Evolutionary conservation across 1,140 invertebrate genomes (phyloP).

Genomic region (Heliothis subflexa): DNA sequence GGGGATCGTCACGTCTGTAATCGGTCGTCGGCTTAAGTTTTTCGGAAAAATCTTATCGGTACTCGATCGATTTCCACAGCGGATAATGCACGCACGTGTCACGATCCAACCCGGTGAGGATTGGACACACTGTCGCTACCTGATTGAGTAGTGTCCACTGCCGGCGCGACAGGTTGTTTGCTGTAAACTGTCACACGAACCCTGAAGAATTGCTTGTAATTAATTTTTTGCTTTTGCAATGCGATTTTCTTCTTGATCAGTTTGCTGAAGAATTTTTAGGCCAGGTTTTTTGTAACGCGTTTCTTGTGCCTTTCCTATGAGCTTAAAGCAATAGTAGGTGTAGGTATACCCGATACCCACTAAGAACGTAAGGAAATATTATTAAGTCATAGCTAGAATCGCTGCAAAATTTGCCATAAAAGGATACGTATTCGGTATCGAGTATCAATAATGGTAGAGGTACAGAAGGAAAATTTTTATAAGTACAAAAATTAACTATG

Average conservation of each 20-base stretch:
- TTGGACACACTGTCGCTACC: conserved; percentile 65
- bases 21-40: conserved; percentile 77
- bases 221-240: neutral
- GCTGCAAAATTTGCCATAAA: no score
- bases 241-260: neutral
- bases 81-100: conserved; percentile 83
- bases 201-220: neutral
- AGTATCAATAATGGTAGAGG: no score
- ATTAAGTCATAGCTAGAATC: no score
- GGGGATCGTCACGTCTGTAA: conserved; percentile 70
- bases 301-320: no score
- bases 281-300: no score
- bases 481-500: neutral
- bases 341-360: no score
- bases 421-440: no score
- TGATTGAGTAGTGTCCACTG: conserved; percentile 59
- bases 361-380: no score
- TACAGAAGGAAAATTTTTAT: neutral
- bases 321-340: no score
- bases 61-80: conserved; percentile 81
- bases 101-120: conserved; percentile 53
- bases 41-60: conserved; percentile 72
- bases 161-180: conserved; percentile 58
- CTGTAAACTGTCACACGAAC: conserved; percentile 14
- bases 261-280: neutral